phyloP scores from a whole-genome alignment of 2,888 invertebrate species.

The Hetaerina titia region DNA sequence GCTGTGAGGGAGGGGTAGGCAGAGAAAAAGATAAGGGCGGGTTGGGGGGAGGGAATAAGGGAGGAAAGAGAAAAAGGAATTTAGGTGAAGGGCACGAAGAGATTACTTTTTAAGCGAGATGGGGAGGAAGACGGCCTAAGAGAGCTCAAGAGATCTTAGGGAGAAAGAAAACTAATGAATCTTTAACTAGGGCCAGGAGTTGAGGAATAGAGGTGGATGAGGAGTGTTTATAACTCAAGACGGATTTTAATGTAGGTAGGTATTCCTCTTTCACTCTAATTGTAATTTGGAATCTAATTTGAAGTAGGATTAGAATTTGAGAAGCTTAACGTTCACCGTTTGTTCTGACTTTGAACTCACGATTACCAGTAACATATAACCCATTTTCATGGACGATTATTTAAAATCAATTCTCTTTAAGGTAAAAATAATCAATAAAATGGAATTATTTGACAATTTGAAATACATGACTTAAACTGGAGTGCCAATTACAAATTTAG shows the following conservation, averaged over 20 bases:
- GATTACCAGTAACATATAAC: too few species aligned
- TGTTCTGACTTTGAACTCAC: too few species aligned
- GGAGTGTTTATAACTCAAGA: neutral
- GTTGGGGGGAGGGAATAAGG: neutral
- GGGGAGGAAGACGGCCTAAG: neutral
- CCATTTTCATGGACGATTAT: too few species aligned
- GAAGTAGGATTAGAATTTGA: neutral
- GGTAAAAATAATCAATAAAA: too few species aligned
- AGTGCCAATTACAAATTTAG: too few species aligned
- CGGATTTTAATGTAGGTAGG: neutral
- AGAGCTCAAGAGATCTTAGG: neutral
- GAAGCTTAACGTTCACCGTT: neutral
- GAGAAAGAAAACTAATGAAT: slow-evolving; percentile 4
- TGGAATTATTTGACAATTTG: too few species aligned
- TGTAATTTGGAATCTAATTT: neutral
- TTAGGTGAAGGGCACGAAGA: slow-evolving; percentile 6
- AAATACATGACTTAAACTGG: too few species aligned
- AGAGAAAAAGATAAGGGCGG: neutral
- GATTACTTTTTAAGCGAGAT: neutral
- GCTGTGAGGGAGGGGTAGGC: neutral
- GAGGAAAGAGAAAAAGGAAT: neutral
- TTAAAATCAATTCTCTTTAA: too few species aligned
- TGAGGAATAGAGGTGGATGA: neutral
- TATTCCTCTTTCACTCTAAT: neutral
- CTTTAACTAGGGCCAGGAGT: neutral